These are phyloP conservation scores for Cantharis nigra DNA, from an alignment of 2,888 invertebrate species.

Conservation along the genomic window DNA sequence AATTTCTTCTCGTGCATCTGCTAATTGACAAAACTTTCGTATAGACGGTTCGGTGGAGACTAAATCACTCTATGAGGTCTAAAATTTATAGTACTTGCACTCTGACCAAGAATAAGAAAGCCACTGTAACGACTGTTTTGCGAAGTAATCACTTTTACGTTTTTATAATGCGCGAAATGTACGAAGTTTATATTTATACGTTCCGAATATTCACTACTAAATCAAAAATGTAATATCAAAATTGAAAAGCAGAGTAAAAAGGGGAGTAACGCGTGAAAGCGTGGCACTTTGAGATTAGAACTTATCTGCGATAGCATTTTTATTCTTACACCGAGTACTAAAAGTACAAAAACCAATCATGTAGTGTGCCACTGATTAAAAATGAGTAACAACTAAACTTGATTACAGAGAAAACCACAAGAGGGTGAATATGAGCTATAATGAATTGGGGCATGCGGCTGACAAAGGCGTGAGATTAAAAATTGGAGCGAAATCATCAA, in stretches of 20 bases:
- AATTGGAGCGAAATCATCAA: not conserved
- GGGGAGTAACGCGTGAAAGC: not conserved
- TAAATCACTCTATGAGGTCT: not conserved
- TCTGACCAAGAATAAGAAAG: not conserved
- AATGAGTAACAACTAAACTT: not conserved
- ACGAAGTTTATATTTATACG: not conserved
- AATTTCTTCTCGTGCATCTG: not conserved
- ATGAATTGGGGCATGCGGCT: not conserved
- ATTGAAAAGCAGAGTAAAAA: not conserved
- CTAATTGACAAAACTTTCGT: not conserved
- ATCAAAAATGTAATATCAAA: not conserved
- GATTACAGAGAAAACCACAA: not conserved
- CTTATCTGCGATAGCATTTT: not conserved
- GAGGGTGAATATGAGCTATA: not conserved
- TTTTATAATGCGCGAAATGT: not conserved
- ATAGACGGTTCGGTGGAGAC: too few relatives aligned
- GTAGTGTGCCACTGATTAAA: not conserved
- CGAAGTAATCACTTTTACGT: not conserved
- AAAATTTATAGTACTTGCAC: not conserved
- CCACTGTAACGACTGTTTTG: not conserved
- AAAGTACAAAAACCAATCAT: not conserved
- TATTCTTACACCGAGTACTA: not conserved
- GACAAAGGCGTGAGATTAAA: not conserved
- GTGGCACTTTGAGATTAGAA: not conserved
- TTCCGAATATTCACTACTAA: not conserved